Evolutionary conservation across 2,888 invertebrate genomes (phyloP).

Genomic region (Parnassius glacialis): DNA sequence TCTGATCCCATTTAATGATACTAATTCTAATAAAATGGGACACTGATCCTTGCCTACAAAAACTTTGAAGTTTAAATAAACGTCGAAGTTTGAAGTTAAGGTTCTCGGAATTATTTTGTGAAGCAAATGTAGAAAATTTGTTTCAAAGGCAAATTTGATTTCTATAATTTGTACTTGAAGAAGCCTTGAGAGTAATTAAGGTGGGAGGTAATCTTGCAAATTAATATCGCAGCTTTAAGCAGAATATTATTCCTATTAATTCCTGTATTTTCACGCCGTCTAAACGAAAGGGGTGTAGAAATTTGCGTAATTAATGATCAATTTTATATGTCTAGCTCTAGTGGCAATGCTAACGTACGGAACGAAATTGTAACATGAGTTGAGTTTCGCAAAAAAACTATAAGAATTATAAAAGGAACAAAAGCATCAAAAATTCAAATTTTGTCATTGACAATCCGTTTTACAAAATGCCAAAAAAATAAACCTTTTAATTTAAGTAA

Average conservation of each 20-base stretch:
- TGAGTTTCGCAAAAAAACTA: too few species aligned
- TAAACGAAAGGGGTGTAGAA: too few species aligned
- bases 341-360: too few species aligned
- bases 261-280: neutral
- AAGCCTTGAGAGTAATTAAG: neutral
- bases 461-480: too few species aligned
- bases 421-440: too few species aligned
- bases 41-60: slow-evolving; percentile 6
- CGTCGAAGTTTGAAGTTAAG: slow-evolving; percentile 7
- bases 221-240: slow-evolving; percentile 4
- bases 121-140: slow-evolving; percentile 9
- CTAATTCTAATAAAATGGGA: slow-evolving; percentile 15
- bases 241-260: neutral
- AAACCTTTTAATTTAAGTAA: too few species aligned
- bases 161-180: slow-evolving; percentile 1
- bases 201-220: slow-evolving; percentile 2
- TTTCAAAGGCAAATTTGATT: slow-evolving; percentile 16
- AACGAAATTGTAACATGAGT: too few species aligned
- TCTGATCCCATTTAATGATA: slow-evolving; percentile 19
- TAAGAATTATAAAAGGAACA: too few species aligned
- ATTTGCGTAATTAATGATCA: too few species aligned
- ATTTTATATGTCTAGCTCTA: too few species aligned
- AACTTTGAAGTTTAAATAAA: slow-evolving; percentile 10
- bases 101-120: slow-evolving; percentile 2
- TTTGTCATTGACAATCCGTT: too few species aligned